These are phyloP conservation scores for Athripsodes cinereus DNA, from an alignment of 2,888 invertebrate genomes.

Conservation along the genomic window DNA sequence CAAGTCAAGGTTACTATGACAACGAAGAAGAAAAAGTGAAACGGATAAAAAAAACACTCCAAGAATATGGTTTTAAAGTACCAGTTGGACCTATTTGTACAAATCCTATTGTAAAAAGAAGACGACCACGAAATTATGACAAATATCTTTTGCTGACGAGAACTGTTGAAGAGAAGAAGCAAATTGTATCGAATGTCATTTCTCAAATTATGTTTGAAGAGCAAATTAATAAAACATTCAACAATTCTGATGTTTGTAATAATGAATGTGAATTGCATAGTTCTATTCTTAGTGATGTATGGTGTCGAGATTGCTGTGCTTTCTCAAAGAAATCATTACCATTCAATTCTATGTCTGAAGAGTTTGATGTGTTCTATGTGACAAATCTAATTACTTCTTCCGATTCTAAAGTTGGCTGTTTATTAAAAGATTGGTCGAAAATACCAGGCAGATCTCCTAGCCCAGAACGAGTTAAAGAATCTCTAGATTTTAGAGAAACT, in stretches of 20 bases:
- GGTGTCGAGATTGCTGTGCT: constrained; percentile 14
- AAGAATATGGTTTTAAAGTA: constrained; percentile 57
- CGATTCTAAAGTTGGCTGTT: constrained; percentile 38
- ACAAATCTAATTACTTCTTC: constrained; percentile 42
- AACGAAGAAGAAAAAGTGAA: constrained; percentile 34
- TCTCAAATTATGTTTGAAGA: constrained; percentile 37
- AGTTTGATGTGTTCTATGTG: constrained; percentile 43
- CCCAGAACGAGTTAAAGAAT: constrained; percentile 36
- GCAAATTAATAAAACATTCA: constrained; percentile 26
- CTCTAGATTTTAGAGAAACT: constrained; percentile 34
- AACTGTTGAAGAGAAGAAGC: constrained; percentile 35
- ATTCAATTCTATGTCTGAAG: constrained; percentile 29
- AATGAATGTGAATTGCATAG: neutral
- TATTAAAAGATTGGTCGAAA: constrained; percentile 55
- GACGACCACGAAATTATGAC: constrained; percentile 33
- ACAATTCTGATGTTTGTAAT: neutral
- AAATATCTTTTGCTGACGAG: constrained; percentile 34
- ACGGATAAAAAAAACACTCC: constrained; percentile 48
- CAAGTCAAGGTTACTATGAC: too few species aligned
- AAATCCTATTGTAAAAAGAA: constrained; percentile 32
- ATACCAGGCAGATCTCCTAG: constrained; percentile 60
- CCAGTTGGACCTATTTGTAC: constrained; percentile 7
- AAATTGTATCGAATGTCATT: constrained; percentile 38
- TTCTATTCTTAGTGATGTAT: constrained; percentile 18
- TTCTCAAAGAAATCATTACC: constrained; percentile 14